Conservation (phyloP, 2,113 vertebrate species). For the Cricetomys ansorgei region DNA sequence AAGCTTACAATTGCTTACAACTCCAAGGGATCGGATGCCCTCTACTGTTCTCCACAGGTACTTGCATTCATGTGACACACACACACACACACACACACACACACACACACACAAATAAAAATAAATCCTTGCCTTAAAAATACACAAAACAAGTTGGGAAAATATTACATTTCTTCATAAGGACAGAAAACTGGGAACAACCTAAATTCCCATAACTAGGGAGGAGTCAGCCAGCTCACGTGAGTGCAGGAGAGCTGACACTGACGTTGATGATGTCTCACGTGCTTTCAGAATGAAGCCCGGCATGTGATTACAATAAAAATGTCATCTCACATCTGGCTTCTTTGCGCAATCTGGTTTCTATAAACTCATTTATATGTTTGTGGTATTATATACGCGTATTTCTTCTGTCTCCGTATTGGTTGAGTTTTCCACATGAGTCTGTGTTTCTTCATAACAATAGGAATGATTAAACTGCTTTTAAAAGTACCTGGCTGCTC, state of each 20-base stretch:
- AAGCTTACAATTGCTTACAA: not conserved
- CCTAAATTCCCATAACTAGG: not conserved
- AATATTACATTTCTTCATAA: not conserved
- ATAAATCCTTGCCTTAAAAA: not conserved
- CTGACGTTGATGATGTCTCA: rapidly evolving
- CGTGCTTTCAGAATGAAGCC: not conserved
- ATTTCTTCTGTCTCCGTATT: not conserved
- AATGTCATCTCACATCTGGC: not conserved
- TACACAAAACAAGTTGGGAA: not conserved
- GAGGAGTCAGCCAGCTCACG: not conserved
- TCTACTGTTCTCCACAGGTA: not conserved
- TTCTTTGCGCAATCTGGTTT: not conserved
- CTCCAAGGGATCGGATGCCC: not conserved
- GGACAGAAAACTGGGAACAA: not conserved
- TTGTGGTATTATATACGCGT: not conserved
- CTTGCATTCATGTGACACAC: not conserved
- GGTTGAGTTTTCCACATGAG: not conserved
- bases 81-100: not conserved
- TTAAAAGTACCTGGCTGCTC: slow-evolving; percentile 16
- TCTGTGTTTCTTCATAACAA: not conserved
- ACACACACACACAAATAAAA: not conserved
- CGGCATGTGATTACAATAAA: not conserved
- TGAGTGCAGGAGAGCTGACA: not conserved
- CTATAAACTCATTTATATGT: not conserved
- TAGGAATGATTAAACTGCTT: slow-evolving; percentile 20